Evolutionary conservation across 2,113 vertebrate genomes (phyloP).

Genomic region (Ochotona princeps): DNA sequence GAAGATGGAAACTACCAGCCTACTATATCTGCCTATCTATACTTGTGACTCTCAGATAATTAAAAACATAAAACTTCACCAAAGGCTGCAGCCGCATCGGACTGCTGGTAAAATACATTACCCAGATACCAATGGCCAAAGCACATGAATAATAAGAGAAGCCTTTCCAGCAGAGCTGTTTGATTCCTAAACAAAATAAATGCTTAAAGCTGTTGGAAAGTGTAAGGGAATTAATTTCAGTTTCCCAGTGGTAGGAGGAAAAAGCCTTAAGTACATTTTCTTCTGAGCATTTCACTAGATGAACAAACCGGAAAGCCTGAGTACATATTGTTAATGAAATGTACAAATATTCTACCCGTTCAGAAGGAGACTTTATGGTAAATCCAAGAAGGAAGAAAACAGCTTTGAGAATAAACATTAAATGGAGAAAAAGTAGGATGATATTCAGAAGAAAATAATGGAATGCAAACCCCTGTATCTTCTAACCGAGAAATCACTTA

Average conservation of each 20-base stretch:
- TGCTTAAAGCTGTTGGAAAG: slow-evolving; percentile 71
- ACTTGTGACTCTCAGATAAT: no score
- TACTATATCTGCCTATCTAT: no score
- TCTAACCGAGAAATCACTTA: slow-evolving; percentile 76
- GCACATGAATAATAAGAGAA: slow-evolving; percentile 44
- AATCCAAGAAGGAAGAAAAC: slow-evolving; percentile 66
- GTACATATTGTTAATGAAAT: slow-evolving; percentile 70
- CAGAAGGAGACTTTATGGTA: slow-evolving; percentile 69
- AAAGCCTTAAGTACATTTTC: slow-evolving; percentile 55
- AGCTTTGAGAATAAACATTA: slow-evolving; percentile 57
- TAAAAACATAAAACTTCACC: background rate
- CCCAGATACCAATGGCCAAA: slow-evolving; percentile 34
- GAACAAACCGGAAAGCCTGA: slow-evolving; percentile 63
- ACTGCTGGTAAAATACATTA: background rate
- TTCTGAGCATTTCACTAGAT: slow-evolving; percentile 57
- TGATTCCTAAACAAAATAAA: slow-evolving; percentile 74
- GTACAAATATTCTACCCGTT: slow-evolving; percentile 78
- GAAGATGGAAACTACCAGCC: no score
- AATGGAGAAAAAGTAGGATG: slow-evolving; percentile 65
- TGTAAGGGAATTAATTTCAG: slow-evolving; percentile 75
- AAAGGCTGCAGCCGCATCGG: background rate
- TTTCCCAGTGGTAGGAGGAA: slow-evolving; percentile 58
- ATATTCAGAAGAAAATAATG: slow-evolving; percentile 75
- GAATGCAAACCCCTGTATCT: slow-evolving; percentile 64
- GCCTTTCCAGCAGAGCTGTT: slow-evolving; percentile 52